Evolutionary conservation across 2,113 vertebrate species (phyloP), one percentile per base, ranked within the genome.

Genomic region (cattle (Bos taurus)): DNA sequence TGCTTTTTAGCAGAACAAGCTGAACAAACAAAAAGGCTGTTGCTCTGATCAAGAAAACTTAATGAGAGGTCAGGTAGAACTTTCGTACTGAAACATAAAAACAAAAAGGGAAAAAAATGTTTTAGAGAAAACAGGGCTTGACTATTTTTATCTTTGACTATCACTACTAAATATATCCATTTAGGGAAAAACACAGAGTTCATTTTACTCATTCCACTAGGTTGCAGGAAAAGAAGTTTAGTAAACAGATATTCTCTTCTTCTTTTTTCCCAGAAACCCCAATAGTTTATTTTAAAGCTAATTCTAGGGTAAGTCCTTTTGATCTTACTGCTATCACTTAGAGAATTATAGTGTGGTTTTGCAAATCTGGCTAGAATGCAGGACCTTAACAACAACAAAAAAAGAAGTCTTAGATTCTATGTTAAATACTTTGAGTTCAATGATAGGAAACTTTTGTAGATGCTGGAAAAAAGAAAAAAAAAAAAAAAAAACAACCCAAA

Each of bases 241-340:
- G 67, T 97, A 96, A 97, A 95, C 82, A 97, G 17, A 64, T 23
- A 56, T 88, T 93, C 88, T 82, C 92, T 88, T 64, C 90, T 88
- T 64, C 30, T 60, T 94, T 81, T 80, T 96, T 91, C 94, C 94
- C 81, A 67, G 88, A 96, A 89, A 36, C 78, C 67, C 94, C 82
- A 50, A 88, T 96, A 89, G 96, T 97, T 98, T 97, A 86, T 93
- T 97, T 98, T 91, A 89, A 94, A 96, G 40, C 86, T 98, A 97
- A 98, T 97, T 97, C 95, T 98, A 97, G 98, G 85, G 81, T 97
- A 92, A 96, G 56, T 59, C 57, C 88, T 90, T 98, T 97, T 98
- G 98, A 98, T 97, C 92, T 95, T 48, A 88, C 46, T 92, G 90
- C 77, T 94, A 81, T 96, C 85, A 80, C 90, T 91, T 89, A 62